A percentile compares a stretch with the other conserved stretches of the same genome.
phyloP scores from a whole-genome alignment of 2,797 vertebrate species.

The Crypturellus tataupa region DNA sequence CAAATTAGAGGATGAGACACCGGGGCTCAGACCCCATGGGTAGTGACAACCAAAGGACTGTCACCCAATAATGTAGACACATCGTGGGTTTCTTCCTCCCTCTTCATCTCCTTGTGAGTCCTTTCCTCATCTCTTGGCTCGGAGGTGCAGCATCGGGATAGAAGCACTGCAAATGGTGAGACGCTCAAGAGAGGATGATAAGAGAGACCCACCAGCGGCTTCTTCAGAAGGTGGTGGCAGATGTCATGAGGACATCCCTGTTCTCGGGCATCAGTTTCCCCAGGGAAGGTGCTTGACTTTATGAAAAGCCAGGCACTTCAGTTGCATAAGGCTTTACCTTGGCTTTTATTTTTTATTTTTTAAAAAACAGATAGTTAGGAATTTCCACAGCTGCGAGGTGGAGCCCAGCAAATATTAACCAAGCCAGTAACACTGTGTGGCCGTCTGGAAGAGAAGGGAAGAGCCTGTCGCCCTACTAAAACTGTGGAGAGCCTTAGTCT shows the following conservation, averaged over 20 bases:
- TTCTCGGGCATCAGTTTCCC: conserved; percentile 22
- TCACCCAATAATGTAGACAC: fast-evolving
- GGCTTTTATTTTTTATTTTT: neutral
- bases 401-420: conserved; percentile 44
- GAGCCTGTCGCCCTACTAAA: neutral
- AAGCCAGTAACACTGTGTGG: neutral
- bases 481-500: neutral
- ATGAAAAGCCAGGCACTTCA: neutral
- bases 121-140: neutral
- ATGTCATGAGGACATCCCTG: neutral
- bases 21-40: neutral
- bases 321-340: neutral
- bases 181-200: neutral
- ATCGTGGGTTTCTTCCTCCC: neutral
- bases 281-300: conserved; percentile 8
- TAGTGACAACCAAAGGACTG: neutral
- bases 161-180: neutral
- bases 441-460: neutral
- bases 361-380: conserved; percentile 54
- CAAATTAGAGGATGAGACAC: neutral
- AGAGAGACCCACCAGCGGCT: neutral
- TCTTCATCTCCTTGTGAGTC: neutral
- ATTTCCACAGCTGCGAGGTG: conserved; percentile 53
- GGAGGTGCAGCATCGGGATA: fast-evolving
- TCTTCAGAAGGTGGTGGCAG: neutral